Evolutionary conservation across 2,888 invertebrate genomes (phyloP).

Genomic region (Cheilosia soror): DNA sequence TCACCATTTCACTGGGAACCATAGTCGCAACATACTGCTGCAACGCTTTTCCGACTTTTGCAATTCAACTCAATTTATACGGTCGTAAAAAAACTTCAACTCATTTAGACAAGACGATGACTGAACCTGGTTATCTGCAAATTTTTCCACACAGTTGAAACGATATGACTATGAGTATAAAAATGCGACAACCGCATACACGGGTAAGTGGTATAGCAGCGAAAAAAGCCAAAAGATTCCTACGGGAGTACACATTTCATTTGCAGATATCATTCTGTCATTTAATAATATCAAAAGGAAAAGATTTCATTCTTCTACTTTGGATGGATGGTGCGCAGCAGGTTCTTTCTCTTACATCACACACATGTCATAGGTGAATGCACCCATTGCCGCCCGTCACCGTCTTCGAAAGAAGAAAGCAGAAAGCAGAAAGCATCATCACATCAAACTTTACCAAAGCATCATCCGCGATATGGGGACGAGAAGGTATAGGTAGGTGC

Average conservation of each 20-base stretch:
- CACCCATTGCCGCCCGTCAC: conserved; percentile 79
- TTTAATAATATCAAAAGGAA: conserved; percentile 78
- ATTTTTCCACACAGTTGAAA: conserved; percentile 67
- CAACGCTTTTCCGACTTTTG: conserved; percentile 58
- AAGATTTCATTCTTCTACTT: conserved; percentile 41
- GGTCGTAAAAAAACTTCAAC: conserved; percentile 63
- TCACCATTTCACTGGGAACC: conserved; percentile 35
- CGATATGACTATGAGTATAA: conserved; percentile 64
- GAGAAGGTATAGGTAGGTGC: conserved; percentile 35
- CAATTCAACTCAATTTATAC: conserved; percentile 65
- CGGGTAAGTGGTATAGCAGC: conserved; percentile 4
- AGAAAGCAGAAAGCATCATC: conserved; percentile 44
- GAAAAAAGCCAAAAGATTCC: conserved; percentile 60
- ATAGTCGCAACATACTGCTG: conserved; percentile 60
- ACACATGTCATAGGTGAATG: conserved; percentile 81
- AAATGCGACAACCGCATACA: conserved; percentile 35
- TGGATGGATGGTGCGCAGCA: conserved; percentile 15
- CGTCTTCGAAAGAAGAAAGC: conserved; percentile 21
- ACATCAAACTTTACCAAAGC: conserved; percentile 62
- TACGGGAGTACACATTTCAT: conserved; percentile 79
- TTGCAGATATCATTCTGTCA: conserved; percentile 83
- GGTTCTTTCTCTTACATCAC: conserved; percentile 45
- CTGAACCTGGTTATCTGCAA: conserved; percentile 63
- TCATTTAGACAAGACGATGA: conserved; percentile 62
- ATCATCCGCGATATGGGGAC: conserved; percentile 4